Evolutionary conservation across 1,140 invertebrate species (phyloP).

Genomic region (Drosophila pseudoobscura): DNA sequence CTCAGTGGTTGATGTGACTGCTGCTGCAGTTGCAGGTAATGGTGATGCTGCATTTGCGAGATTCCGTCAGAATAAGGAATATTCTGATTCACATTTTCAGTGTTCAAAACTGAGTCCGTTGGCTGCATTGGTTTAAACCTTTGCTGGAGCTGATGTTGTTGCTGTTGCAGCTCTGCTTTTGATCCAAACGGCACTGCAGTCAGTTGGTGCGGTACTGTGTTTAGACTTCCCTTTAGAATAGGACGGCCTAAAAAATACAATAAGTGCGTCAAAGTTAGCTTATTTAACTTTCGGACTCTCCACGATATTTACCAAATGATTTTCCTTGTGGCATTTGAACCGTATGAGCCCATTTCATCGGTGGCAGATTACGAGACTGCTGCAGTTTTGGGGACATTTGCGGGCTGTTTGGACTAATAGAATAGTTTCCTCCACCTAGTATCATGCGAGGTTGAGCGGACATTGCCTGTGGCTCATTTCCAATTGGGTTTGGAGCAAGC

Average conservation of each 20-base stretch:
- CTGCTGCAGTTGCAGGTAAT: conserved; percentile 53
- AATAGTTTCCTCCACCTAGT: conserved; percentile 67
- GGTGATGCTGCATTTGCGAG: conserved; percentile 56
- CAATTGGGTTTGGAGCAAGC: conserved; percentile 35
- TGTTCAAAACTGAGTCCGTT: conserved; percentile 82
- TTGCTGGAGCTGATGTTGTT: conserved; percentile 21
- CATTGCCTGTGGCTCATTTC: conserved; percentile 39
- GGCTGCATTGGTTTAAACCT: conserved; percentile 65
- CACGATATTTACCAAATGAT: conserved; percentile 48
- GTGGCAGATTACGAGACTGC: conserved; percentile 37
- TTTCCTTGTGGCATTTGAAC: conserved; percentile 44
- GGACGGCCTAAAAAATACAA: conserved; percentile 63
- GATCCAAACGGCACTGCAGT: conserved; percentile 23
- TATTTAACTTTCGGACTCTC: no score
- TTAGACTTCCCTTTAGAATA: conserved; percentile 73
- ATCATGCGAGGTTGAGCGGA: conserved; percentile 72
- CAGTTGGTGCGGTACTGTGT: conserved; percentile 39
- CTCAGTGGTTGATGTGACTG: conserved; percentile 47
- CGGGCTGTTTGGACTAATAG: conserved; percentile 35
- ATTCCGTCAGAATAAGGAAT: conserved; percentile 45
- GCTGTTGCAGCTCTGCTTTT: conserved; percentile 32
- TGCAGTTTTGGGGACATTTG: conserved; percentile 54
- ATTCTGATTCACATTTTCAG: conserved; percentile 41
- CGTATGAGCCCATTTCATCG: conserved; percentile 73
- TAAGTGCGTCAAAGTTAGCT: no score